Conservation (phyloP, 2,113 vertebrate genomes). For the Erythrolamprus reginae region DNA sequence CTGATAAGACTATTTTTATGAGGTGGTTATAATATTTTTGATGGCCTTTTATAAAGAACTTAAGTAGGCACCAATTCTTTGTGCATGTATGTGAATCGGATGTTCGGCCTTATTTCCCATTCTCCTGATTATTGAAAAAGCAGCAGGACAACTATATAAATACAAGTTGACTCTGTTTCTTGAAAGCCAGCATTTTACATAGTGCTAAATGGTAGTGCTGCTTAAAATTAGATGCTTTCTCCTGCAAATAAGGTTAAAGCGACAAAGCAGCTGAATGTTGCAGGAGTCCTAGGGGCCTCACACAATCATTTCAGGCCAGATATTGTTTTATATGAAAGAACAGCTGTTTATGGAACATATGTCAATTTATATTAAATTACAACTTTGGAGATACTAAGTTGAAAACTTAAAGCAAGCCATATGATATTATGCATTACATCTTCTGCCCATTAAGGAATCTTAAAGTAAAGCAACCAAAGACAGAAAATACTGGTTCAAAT, state of each 20-base stretch:
- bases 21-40: conserved; percentile 42
- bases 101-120: conserved; percentile 43
- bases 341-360: conserved; percentile 83
- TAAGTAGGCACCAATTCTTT: conserved; percentile 39
- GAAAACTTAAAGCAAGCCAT: conserved; percentile 82
- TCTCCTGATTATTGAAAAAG: conserved; percentile 53
- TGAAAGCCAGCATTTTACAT: conserved; percentile 53
- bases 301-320: conserved; percentile 79
- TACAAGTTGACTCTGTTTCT: conserved; percentile 45
- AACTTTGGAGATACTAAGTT: conserved; percentile 86
- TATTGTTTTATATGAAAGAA: conserved; percentile 72
- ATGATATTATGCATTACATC: conserved; percentile 83
- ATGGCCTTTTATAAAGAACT: conserved; percentile 37
- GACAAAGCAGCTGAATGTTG: conserved; percentile 70
- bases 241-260: conserved; percentile 76
- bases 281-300: conserved; percentile 75
- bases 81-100: conserved; percentile 25
- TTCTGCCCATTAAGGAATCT: conserved; percentile 86
- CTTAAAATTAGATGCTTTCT: conserved; percentile 66
- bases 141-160: conserved; percentile 45
- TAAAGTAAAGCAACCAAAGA: conserved; percentile 90
- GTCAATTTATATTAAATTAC: conserved; percentile 92
- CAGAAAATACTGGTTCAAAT: conserved; percentile 92
- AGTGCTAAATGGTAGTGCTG: conserved; percentile 59
- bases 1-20: neutral